A percentile compares a stretch with the other conserved stretches of the same genome.
These are phyloP conservation scores for Rhagoletis pomonella DNA, from an alignment of 1,140 invertebrate species.

Conservation along the genomic window DNA sequence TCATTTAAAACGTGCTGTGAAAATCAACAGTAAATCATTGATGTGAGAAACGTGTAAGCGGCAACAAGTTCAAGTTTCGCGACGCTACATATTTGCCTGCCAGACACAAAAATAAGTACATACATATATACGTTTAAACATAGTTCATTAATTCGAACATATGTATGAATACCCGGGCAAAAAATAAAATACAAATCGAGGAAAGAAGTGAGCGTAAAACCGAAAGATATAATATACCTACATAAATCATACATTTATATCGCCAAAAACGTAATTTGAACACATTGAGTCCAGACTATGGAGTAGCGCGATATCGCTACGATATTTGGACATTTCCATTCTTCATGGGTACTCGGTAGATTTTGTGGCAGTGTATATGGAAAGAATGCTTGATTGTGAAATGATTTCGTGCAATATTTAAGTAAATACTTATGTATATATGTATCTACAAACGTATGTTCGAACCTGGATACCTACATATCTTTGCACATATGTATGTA, in stretches of 20 bases:
- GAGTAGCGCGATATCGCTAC: not conserved
- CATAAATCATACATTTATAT: no score
- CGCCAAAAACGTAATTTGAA: not conserved
- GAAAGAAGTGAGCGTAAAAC: not conserved
- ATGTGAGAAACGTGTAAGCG: constrained; percentile 59
- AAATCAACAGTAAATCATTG: constrained; percentile 59
- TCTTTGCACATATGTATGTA: not conserved
- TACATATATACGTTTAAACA: not conserved
- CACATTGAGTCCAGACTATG: not conserved
- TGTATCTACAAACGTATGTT: not conserved
- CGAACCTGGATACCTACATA: not conserved
- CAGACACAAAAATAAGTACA: not conserved
- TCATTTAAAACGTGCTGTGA: constrained; percentile 59
- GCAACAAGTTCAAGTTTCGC: constrained; percentile 54
- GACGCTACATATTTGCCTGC: not conserved
- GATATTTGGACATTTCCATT: not conserved
- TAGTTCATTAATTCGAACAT: not conserved
- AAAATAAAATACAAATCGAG: not conserved
- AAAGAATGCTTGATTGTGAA: not conserved
- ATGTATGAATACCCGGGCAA: not conserved
- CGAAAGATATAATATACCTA: not conserved
- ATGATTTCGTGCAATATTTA: not conserved
- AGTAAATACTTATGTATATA: not conserved
- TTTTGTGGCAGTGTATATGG: not conserved
- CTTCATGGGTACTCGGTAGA: not conserved